phyloP scores from a whole-genome alignment of 1,140 invertebrate species.

The Frieseomelitta varia region DNA sequence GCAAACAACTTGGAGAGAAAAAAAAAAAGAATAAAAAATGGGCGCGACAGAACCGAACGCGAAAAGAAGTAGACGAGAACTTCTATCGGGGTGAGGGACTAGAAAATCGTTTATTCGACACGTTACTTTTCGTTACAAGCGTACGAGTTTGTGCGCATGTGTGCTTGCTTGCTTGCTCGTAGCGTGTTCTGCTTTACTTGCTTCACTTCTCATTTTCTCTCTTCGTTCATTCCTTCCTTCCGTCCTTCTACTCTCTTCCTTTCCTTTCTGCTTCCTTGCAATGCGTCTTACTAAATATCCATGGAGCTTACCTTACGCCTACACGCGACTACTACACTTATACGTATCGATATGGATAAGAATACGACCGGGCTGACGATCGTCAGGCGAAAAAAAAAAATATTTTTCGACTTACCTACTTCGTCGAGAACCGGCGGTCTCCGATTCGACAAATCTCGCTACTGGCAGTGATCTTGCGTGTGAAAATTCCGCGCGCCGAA shows the following conservation, averaged over 20 bases:
- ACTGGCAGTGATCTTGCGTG: conserved; percentile 12
- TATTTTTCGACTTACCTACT: conserved; percentile 21
- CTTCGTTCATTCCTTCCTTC: background rate
- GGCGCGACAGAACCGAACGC: background rate
- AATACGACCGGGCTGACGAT: conserved; percentile 47
- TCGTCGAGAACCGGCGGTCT: conserved; percentile 32
- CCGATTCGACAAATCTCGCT: conserved; percentile 2
- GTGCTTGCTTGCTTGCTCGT: background rate
- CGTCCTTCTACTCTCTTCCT: background rate
- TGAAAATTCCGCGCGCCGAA: background rate
- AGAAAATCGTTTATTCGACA: conserved; percentile 68
- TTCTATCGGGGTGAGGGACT: conserved; percentile 71
- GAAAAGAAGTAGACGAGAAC: conserved; percentile 41
- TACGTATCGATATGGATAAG: conserved; percentile 67
- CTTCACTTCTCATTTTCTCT: background rate
- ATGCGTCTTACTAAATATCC: conserved; percentile 51
- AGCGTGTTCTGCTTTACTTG: background rate
- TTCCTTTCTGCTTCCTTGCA: background rate
- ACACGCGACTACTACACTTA: conserved; percentile 60
- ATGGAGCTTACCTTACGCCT: conserved; percentile 58
- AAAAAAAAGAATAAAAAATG: background rate
- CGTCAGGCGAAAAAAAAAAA: conserved; percentile 38
- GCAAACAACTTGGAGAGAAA: background rate
- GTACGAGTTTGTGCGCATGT: conserved; percentile 29
- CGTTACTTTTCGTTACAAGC: conserved; percentile 63